Conservation (phyloP, 2,797 vertebrate genomes). For the Sarcophilus harrisii region DNA sequence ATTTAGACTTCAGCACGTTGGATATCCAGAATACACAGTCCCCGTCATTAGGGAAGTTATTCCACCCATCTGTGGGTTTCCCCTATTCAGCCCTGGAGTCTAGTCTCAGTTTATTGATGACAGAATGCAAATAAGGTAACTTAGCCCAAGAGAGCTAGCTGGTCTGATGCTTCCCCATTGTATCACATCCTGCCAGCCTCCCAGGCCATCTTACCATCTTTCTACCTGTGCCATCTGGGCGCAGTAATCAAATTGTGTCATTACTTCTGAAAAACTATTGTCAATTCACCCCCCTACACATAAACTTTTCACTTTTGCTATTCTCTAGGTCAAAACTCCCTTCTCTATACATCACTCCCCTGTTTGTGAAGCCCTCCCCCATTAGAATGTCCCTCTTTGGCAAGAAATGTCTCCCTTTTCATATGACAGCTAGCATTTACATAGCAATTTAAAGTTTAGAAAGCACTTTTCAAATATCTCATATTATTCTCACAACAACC, state of each 20-base stretch:
- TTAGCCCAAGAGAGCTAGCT: not conserved
- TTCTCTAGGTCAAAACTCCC: not conserved
- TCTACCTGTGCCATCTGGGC: not conserved
- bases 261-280: not conserved
- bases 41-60: not conserved
- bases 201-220: not conserved
- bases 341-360: not conserved
- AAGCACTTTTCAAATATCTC: no score
- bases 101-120: not conserved
- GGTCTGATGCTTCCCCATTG: no score
- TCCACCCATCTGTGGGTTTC: not conserved
- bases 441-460: no score
- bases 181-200: not conserved
- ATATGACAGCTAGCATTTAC: no score
- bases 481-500: no score
- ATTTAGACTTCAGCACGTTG: not conserved
- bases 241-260: not conserved
- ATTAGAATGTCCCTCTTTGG: no score
- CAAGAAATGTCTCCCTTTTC: no score
- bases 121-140: not conserved
- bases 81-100: not conserved
- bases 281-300: not conserved
- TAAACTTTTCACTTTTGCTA: not conserved
- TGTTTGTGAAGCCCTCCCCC: no score
- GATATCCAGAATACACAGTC: not conserved